phyloP scores from a whole-genome alignment of 2,888 invertebrate species.

The Hoplodrina ambigua region DNA sequence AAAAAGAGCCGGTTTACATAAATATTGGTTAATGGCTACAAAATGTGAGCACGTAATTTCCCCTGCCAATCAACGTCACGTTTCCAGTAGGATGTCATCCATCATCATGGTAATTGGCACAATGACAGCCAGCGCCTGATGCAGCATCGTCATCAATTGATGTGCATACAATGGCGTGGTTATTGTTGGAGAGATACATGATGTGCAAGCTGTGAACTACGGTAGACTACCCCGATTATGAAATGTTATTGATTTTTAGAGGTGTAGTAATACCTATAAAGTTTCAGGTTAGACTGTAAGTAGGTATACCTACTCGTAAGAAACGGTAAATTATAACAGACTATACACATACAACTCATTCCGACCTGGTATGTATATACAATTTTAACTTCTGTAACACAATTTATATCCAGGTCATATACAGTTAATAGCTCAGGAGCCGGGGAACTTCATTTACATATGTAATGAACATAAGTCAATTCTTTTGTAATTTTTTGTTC shows the following conservation, averaged over 20 bases:
- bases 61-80: conserved; percentile 21
- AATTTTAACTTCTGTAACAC: too few relatives aligned
- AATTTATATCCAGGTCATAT: too few relatives aligned
- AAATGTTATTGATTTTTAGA: not conserved
- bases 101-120: conserved; percentile 44
- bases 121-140: conserved; percentile 19
- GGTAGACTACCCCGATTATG: not conserved
- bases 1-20: not conserved
- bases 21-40: not conserved
- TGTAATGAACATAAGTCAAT: too few relatives aligned
- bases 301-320: too few relatives aligned
- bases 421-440: too few relatives aligned
- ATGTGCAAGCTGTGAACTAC: not conserved
- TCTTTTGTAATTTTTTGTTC: too few relatives aligned
- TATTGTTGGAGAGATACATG: not conserved
- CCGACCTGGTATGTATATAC: too few relatives aligned
- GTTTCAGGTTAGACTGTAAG: too few relatives aligned
- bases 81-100: conserved; percentile 20
- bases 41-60: not conserved
- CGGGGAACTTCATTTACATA: not conserved
- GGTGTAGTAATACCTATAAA: too few relatives aligned
- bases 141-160: conserved; percentile 20
- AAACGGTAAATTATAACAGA: too few relatives aligned
- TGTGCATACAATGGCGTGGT: not conserved
- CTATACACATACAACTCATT: too few relatives aligned